Conservation (phyloP, 2,113 vertebrate species). For the Pelusios castaneus region DNA sequence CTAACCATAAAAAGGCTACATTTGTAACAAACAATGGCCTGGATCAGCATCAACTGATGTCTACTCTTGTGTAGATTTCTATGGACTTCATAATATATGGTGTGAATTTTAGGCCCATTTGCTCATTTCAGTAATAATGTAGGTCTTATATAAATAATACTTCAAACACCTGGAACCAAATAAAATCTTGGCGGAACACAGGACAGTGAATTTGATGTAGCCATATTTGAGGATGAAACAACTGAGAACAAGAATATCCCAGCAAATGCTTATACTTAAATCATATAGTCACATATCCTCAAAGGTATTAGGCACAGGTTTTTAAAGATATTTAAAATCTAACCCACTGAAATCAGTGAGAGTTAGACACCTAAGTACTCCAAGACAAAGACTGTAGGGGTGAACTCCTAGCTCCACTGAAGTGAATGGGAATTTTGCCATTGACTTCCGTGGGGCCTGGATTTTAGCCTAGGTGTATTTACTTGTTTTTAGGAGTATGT, state of each 20-base stretch:
- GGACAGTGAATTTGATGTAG: background rate
- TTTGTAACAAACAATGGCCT: background rate
- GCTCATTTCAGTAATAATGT: background rate
- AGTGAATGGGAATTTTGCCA: background rate
- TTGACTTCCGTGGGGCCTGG: background rate
- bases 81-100: background rate
- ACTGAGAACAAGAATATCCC: background rate
- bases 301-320: background rate
- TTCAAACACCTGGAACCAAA: background rate
- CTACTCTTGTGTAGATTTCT: background rate
- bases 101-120: background rate
- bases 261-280: background rate
- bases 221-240: background rate
- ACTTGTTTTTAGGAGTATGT: constrained; percentile 9
- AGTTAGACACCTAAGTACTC: background rate
- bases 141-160: background rate
- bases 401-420: constrained; percentile 8
- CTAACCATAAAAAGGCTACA: background rate
- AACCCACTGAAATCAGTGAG: background rate
- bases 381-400: background rate
- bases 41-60: background rate
- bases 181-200: background rate
- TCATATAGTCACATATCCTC: background rate
- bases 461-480: background rate
- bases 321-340: too few relatives aligned